Evolutionary conservation across 2,797 vertebrate genomes (phyloP), one percentile per base, ranked within the genome.

Genomic region (Nannoperca australis): DNA sequence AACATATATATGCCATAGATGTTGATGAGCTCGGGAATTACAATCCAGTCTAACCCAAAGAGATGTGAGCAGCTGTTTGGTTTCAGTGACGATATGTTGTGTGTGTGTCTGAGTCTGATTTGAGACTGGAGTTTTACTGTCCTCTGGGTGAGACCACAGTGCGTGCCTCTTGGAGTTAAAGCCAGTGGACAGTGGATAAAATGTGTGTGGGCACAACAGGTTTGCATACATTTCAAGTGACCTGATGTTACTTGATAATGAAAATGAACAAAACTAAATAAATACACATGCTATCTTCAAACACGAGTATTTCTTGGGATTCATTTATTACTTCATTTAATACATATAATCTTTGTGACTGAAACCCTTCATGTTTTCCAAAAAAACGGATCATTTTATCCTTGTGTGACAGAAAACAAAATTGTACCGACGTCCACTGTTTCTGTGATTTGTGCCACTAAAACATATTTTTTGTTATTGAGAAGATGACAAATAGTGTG

Each of bases 21-120:
- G 61, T 50, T 66, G 56, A 32, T 59, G 58, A 84, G 76, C 53
- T 45, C 45, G 61, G 59, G 79, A 78, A 68, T 69, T 62, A 62
- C 59, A 84, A 78, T 73, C 67, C 78, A 30, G 53, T 75, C 79
- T 56, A 70, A 82, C 56, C 47, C 55, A 38, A 78, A 85, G 62
- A 24, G 64, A 85, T 60, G 53, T 3, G 47, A 69, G 82, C 85
- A 85, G 89, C 88, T 88, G 87, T 81, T 82, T 84, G 85, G 82
- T 79, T 77, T 83, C 77, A 74, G 22, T 80, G 80, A 80, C 65
- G 12, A 59, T 66, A 61, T 42, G 20, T 63, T 79, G 40, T 22
- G 61, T 70, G 42, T 56, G 40, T 64, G 51, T 78, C 30, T 65
- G 72, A 69, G 66, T 50, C 44, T 47, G 81, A 87, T 74, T 49